A percentile compares a stretch with the other conserved stretches of the same genome.
Evolutionary conservation across 30 jellyfish, hydroid and myxozoan genomes (phyloP).

Genomic region (Nemopilema nomurai): DNA sequence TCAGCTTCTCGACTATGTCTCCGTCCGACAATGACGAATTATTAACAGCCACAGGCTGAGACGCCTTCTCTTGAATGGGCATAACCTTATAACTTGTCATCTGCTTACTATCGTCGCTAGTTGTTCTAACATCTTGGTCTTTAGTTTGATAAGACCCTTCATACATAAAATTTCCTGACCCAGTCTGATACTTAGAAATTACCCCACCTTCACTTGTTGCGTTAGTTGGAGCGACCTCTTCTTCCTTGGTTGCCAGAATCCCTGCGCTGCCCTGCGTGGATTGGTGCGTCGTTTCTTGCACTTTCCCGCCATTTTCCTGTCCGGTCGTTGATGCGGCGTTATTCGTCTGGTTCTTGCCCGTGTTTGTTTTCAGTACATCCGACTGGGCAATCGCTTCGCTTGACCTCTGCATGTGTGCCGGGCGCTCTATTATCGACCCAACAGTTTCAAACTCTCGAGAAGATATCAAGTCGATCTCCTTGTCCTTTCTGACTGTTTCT

Average conservation of each 20-base stretch:
- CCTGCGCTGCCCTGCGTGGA: not conserved
- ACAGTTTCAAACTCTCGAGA: conserved; percentile 57
- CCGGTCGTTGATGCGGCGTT: not conserved
- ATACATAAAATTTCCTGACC: not conserved
- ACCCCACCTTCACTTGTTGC: not conserved
- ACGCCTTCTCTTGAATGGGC: not conserved
- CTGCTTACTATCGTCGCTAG: not conserved
- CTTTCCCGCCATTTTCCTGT: not conserved
- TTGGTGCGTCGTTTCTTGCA: too few relatives aligned
- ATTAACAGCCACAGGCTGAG: not conserved
- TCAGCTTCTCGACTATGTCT: conserved; percentile 40
- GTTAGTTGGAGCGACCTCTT: not conserved
- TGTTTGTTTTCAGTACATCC: too few relatives aligned
- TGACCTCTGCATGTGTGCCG: too few relatives aligned
- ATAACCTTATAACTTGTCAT: not conserved
- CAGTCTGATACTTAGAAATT: not conserved
- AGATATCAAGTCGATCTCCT: conserved; percentile 30
- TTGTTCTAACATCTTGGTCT: not conserved
- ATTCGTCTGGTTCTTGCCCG: too few relatives aligned
- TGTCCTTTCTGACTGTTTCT: conserved; percentile 54
- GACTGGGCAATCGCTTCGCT: too few relatives aligned
- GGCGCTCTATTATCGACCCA: conserved; percentile 60
- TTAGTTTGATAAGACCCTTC: not conserved
- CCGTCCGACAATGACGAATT: conserved; percentile 54
- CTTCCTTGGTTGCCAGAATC: not conserved